Evolutionary conservation across 2,888 invertebrate species (phyloP).

Genomic region (Plebejus argus): DNA sequence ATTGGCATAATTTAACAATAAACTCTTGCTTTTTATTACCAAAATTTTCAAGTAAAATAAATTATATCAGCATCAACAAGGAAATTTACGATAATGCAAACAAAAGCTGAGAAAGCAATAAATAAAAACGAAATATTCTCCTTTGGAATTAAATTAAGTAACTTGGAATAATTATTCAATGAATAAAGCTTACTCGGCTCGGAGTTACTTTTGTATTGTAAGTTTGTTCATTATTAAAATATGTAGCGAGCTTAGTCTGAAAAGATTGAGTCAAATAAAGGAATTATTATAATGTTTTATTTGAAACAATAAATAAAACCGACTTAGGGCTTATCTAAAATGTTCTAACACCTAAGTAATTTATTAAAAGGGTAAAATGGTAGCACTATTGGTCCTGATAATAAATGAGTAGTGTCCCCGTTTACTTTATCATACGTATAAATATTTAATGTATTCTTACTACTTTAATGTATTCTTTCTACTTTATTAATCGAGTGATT

Average conservation of each 20-base stretch:
- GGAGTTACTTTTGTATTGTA: constrained; percentile 8
- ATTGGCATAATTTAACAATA: no score
- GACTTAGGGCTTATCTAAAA: not conserved
- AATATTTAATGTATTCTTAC: not conserved
- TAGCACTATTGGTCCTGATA: not conserved
- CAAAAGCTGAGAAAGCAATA: constrained; percentile 9
- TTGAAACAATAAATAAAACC: not conserved
- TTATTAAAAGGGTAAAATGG: constrained; percentile 3
- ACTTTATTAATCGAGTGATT: no score
- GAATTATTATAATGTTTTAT: not conserved
- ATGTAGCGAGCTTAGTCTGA: not conserved
- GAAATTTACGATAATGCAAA: not conserved
- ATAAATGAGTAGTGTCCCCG: not conserved
- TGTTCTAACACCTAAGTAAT: not conserved
- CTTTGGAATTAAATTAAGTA: not conserved
- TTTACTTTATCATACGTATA: not conserved
- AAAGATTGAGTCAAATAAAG: not conserved
- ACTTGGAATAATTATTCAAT: not conserved
- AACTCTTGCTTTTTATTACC: not conserved
- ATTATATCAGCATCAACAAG: not conserved
- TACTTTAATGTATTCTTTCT: not conserved
- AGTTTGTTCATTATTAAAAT: constrained; percentile 15
- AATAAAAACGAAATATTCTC: not conserved
- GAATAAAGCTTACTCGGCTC: not conserved
- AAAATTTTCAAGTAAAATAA: not conserved